Conservation (phyloP, 2,113 vertebrate species). For the Hemichromis elongatus region DNA sequence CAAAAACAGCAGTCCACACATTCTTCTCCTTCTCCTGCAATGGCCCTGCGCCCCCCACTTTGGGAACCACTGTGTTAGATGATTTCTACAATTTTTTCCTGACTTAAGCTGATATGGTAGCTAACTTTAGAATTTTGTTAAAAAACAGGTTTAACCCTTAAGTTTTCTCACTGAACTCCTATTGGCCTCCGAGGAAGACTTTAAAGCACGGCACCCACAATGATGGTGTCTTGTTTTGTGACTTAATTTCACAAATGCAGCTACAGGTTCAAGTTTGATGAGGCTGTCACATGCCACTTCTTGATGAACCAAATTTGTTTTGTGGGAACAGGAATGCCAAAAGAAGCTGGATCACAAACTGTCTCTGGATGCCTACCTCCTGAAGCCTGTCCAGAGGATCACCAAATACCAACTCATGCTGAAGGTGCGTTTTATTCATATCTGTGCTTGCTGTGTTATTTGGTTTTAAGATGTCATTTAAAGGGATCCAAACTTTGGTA, state of each 20-base stretch:
- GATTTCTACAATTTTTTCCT: background rate
- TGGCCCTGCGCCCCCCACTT: too few relatives aligned
- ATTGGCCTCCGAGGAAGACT: background rate
- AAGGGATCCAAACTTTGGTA: background rate
- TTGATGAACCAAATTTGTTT: background rate
- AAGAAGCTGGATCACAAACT: constrained; percentile 89
- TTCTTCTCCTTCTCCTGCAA: too few relatives aligned
- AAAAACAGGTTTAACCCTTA: background rate
- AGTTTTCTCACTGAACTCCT: background rate
- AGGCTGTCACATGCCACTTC: background rate
- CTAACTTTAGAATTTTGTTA: background rate
- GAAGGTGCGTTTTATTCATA: constrained; percentile 70
- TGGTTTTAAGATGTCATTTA: background rate
- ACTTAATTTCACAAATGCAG: background rate
- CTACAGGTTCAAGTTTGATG: background rate
- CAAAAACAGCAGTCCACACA: too few relatives aligned
- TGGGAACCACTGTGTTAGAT: too few relatives aligned
- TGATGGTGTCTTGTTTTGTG: background rate
- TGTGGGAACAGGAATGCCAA: constrained; percentile 77
- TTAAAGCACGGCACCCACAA: background rate
- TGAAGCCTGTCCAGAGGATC: constrained; percentile 91
- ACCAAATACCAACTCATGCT: constrained; percentile 90
- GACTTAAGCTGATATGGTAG: background rate
- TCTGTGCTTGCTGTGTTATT: background rate
- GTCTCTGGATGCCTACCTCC: constrained; percentile 86